Base-by-base conservation (phyloP, 1,140 invertebrate species). In the Lordiphosa stackelbergi region DNA sequence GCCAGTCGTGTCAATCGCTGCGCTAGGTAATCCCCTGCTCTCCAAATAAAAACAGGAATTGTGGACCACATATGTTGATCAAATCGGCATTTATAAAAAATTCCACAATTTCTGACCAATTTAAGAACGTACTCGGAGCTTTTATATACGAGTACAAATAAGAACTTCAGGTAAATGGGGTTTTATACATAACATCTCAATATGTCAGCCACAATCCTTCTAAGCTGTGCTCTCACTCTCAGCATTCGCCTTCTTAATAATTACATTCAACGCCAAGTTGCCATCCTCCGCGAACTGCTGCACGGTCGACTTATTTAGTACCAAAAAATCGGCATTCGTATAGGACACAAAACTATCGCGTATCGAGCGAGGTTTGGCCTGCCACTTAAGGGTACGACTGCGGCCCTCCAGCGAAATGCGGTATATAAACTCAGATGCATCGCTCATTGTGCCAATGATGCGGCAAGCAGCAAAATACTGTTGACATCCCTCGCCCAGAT, bases 381-480 rank as follows among this genome's bases (percentile, higher is more conserved):
- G 97, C 98, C 98, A 99, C 3, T 97, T 98, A n/a, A 99, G 90
- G 37, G 97, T 91, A 45, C 98, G 89, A 62, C 96, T 91, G 73
- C 97, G 94, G 5, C 96, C 96, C 88, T 98, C 99, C 62, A 99
- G 88, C 88, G 99, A 97, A 71, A 99, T 90, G 92, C 96, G 92
- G 89, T 99, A 99, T 24, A 96, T 95, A 91, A 99, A 99, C 79
- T 97, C 97, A 90, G 99, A 97, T 9, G 98, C 98, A 89, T 99
- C 97, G 88, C 98, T 99, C 56, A 97, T 91, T 8, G 97, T 97
- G 11, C 98, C 98, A 88, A 99, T 99, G 59, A 99, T 90, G 88
- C 99, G 98, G 24, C 99, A 98, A 81, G 99, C 98, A 2, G 98
- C 98, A 90, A 99, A 99, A 88, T 99, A 99, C 88, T 98, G 97